A percentile compares a stretch with the other conserved stretches of the same genome.
These are phyloP conservation scores for Brienomyrus longianalis DNA, from an alignment of 2,113 vertebrate species.

Conservation along the genomic window DNA sequence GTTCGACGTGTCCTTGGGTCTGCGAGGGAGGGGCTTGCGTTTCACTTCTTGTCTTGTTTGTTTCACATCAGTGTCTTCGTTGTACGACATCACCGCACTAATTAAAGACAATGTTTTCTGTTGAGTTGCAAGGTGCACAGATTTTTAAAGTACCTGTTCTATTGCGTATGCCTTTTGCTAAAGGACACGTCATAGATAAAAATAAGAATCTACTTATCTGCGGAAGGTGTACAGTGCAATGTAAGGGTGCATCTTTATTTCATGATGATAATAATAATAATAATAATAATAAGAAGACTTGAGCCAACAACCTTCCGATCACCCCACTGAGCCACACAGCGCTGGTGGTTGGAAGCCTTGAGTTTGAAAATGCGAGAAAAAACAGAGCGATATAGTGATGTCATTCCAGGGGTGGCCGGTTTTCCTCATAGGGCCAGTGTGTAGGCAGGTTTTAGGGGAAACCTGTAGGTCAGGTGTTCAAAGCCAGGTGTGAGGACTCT, in stretches of 20 bases:
- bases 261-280: background rate
- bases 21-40: background rate
- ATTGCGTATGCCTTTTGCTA: background rate
- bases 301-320: background rate
- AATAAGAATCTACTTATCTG: background rate
- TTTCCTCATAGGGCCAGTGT: too few species aligned
- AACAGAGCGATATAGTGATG: background rate
- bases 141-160: background rate
- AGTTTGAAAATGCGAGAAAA: background rate
- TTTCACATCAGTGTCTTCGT: background rate
- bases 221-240: background rate
- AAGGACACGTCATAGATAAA: background rate
- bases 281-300: background rate
- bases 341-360: background rate
- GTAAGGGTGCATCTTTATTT: background rate
- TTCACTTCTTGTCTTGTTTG: background rate
- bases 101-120: background rate
- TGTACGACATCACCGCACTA: background rate
- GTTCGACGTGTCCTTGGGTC: background rate
- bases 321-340: background rate
- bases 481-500: too few species aligned
- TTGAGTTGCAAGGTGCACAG: background rate
- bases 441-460: too few species aligned
- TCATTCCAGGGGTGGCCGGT: background rate
- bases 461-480: too few species aligned